Base-by-base conservation (phyloP, 2,888 invertebrate species). In the Trachelus tabidus region DNA sequence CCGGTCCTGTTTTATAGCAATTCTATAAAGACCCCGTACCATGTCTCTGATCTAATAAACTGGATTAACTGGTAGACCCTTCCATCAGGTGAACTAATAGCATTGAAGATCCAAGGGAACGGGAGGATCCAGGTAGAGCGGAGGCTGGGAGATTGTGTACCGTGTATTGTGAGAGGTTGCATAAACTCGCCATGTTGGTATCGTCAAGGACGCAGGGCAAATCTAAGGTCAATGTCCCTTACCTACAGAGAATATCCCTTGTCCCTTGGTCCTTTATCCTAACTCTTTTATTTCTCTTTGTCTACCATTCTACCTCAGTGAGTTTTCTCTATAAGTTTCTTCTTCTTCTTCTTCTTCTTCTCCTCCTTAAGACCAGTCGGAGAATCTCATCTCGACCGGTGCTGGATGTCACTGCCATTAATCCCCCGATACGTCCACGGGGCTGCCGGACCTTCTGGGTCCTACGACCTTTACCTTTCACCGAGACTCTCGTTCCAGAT, bases 191-290 rank as follows among this genome's bases (percentile, higher is more conserved):
- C 89, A 88, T 89, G 87, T 87, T 88, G 85, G 87, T 87, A 86
- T 85, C 87, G 86, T 90, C 90, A 90, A 90, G 90, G 90, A 89
- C 90, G 90, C 86, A 83, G 84, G 82, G 88, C 88, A 87, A 90
- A 89, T 87, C 86, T 83, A 86, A 87, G 90, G 90, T 89, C 90
- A 90, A 89, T 83, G 90, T 85, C 88, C 88, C 90, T 85, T 84
- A 83, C 83, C 40, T 34, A 23, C 2, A 15, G 71, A 71, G 33
- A 34, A 31, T 56, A 56, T 56, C 23, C 56, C 56, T 56, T 56
- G 71, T 71, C 81, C 33, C 71, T 71, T 71, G 71, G 71, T 71
- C 71, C 56, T 56, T 56, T 56, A 56, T 56, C 23, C 56, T 9
- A 12, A 30, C 71, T 71, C 69, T 31, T 34, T 76, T 37, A 34